Percentiles rank a stretch among this genome's conserved stretches.
phyloP scores from a whole-genome alignment of 1,140 invertebrate genomes.

The Cecropterus lyciades region DNA sequence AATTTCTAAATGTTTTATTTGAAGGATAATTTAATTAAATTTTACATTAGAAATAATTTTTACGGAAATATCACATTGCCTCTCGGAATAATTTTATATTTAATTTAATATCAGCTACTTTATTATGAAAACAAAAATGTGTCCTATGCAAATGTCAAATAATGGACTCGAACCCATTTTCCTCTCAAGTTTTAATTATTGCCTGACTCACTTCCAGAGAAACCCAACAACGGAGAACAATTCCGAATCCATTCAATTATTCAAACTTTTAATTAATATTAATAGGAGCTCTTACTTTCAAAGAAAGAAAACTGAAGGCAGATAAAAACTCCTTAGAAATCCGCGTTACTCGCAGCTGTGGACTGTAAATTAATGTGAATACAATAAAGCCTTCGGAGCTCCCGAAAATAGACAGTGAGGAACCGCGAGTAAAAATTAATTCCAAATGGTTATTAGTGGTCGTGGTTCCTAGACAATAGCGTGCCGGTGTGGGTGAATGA shows the following conservation, averaged over 20 bases:
- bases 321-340: slow-evolving; percentile 83
- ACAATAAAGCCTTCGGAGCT: slow-evolving; percentile 71
- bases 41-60: too few relatives aligned
- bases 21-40: too few relatives aligned
- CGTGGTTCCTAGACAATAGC: slow-evolving; percentile 64
- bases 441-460: slow-evolving; percentile 73
- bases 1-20: too few relatives aligned
- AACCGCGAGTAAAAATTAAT: slow-evolving; percentile 72
- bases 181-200: slow-evolving; percentile 77
- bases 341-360: slow-evolving; percentile 74
- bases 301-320: slow-evolving; percentile 78
- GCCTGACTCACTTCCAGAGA: slow-evolving; percentile 66
- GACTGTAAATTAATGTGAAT: slow-evolving; percentile 81
- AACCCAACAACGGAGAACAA: slow-evolving; percentile 75
- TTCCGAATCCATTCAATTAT: slow-evolving; percentile 82
- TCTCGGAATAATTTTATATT: too few relatives aligned
- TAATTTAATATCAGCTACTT: slow-evolving; percentile 1
- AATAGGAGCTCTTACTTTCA: slow-evolving; percentile 80
- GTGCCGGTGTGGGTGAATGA: slow-evolving; percentile 56
- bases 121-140: slow-evolving; percentile 45
- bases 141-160: slow-evolving; percentile 63
- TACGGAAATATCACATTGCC: too few relatives aligned
- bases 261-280: slow-evolving; percentile 84
- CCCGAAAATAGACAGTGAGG: slow-evolving; percentile 71
- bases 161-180: slow-evolving; percentile 60